phyloP scores from a whole-genome alignment of 2,797 vertebrate species.

The Amphiprion clarkii region DNA sequence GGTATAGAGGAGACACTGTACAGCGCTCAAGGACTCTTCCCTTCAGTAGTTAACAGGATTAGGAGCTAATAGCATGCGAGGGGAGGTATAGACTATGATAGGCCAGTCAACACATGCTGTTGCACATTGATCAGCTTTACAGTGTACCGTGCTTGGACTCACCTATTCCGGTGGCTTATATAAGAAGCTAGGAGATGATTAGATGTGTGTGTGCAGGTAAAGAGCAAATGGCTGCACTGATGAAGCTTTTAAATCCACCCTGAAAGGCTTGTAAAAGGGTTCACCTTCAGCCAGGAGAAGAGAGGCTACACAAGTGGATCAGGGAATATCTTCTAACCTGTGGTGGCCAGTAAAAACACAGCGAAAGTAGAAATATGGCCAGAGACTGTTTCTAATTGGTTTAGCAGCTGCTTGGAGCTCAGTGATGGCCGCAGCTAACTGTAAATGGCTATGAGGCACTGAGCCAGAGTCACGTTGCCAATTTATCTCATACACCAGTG shows the following conservation, averaged over 20 bases:
- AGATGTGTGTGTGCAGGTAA: constrained; percentile 21
- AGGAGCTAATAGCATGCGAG: constrained; percentile 57
- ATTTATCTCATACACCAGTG: background rate
- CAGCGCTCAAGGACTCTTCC: constrained; percentile 65
- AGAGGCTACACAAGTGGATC: background rate
- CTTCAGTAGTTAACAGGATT: constrained; percentile 78
- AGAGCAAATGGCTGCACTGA: constrained; percentile 27
- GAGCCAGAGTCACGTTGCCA: constrained; percentile 45
- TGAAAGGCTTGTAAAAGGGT: background rate
- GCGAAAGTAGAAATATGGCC: background rate
- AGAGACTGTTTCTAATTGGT: constrained; percentile 29
- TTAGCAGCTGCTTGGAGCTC: constrained; percentile 11
- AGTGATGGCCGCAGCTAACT: constrained; percentile 4
- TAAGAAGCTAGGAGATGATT: constrained; percentile 44
- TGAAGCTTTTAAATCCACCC: background rate
- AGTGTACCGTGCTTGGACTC: constrained; percentile 24
- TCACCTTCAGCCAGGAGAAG: background rate
- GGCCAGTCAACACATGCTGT: constrained; percentile 54
- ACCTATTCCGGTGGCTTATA: constrained; percentile 49
- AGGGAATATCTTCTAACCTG: background rate
- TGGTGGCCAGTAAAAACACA: background rate
- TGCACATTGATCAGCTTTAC: constrained; percentile 72
- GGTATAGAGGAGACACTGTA: constrained; percentile 40
- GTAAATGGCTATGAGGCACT: constrained; percentile 9
- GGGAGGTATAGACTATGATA: constrained; percentile 62